Conservation (phyloP, 2,888 invertebrate species). For the Gastracanthus pulcherrimus region DNA sequence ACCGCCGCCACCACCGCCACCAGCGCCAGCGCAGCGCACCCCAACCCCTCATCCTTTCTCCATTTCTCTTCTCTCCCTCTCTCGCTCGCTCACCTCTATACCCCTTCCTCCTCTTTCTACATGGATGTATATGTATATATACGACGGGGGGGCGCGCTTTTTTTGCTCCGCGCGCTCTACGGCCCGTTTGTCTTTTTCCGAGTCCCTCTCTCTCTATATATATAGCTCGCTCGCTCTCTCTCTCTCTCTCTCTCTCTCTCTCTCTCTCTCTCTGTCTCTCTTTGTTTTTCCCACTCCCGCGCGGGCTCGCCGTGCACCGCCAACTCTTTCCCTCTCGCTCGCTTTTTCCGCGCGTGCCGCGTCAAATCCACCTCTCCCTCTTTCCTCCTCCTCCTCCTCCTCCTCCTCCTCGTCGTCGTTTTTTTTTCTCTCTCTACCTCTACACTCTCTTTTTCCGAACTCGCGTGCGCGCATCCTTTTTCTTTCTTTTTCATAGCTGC, state of each 20-base stretch:
- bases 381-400: slow-evolving; percentile 22
- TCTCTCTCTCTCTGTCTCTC: slow-evolving; percentile 29
- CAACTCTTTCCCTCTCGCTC: slow-evolving; percentile 60
- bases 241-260: slow-evolving; percentile 59
- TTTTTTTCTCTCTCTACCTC: slow-evolving; percentile 29
- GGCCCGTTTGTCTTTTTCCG: slow-evolving; percentile 56
- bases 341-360: slow-evolving; percentile 61
- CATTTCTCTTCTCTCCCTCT: slow-evolving; percentile 50
- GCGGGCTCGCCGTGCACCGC: slow-evolving; percentile 59
- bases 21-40: too few relatives aligned
- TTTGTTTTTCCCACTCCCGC: slow-evolving; percentile 34
- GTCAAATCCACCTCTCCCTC: slow-evolving; percentile 62
- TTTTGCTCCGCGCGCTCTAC: slow-evolving; percentile 29
- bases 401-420: slow-evolving; percentile 21
- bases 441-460: not conserved
- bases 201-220: too few relatives aligned
- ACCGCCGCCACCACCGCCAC: slow-evolving; percentile 43
- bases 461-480: slow-evolving; percentile 28
- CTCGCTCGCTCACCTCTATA: not conserved
- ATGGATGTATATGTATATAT: not conserved
- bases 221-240: slow-evolving; percentile 45
- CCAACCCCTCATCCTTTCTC: slow-evolving; percentile 52
- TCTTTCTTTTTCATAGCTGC: slow-evolving; percentile 42
- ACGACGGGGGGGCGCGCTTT: slow-evolving; percentile 18
- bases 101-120: not conserved